A percentile compares a stretch with the other conserved stretches of the same genome.
Evolutionary conservation across 35 echinoderm and acorn worm species (phyloP).

Genomic region (Apostichopus californicus): DNA sequence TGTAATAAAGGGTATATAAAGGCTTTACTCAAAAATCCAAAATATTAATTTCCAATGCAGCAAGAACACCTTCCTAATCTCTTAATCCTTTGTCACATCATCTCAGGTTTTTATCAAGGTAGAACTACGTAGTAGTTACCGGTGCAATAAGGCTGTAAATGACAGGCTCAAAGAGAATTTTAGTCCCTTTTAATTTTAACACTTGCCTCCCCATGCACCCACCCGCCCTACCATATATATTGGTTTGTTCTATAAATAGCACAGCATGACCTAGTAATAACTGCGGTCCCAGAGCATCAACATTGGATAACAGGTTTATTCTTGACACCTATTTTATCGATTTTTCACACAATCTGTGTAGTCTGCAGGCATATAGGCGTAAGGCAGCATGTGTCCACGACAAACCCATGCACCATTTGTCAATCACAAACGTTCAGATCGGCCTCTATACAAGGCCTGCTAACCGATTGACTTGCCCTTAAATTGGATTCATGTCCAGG

Average conservation of each 20-base stretch:
- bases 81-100: no score
- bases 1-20: no score
- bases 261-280: not conserved
- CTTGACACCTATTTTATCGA: not conserved
- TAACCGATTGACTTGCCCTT: not conserved
- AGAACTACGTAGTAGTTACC: no score
- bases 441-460: not conserved
- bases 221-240: not conserved
- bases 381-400: not conserved
- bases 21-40: no score
- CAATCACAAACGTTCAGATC: not conserved
- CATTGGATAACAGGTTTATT: not conserved
- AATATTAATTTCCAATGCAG: no score
- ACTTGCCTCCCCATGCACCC: no score
- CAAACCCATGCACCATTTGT: not conserved
- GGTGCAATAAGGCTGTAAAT: no score
- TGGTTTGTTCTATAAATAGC: not conserved
- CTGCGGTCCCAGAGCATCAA: not conserved
- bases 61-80: no score
- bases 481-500: not conserved
- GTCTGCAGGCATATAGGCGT: not conserved
- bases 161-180: no score
- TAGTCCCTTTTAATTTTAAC: no score
- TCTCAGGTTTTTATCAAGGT: no score
- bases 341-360: not conserved